Percentiles rank a stretch among this genome's conserved stretches.
Conservation (phyloP, 2,797 vertebrate genomes). For the Trematomus bernacchii region DNA sequence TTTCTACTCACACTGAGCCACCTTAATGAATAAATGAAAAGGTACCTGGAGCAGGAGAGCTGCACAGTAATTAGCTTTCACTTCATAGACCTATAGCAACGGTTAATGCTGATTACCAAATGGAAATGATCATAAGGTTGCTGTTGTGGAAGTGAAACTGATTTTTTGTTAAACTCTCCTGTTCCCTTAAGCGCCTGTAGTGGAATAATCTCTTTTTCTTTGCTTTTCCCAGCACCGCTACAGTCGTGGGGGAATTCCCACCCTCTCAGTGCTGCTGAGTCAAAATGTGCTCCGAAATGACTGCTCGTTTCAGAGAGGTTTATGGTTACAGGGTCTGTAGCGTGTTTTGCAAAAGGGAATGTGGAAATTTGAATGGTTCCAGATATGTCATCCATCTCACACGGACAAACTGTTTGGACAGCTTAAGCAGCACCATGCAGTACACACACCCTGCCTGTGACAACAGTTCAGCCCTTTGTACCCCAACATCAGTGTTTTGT, state of each 20-base stretch:
- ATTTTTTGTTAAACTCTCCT: conserved; percentile 17
- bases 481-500: conserved; percentile 41
- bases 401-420: conserved; percentile 72
- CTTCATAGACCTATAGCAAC: conserved; percentile 42
- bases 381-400: conserved; percentile 66
- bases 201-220: conserved; percentile 20
- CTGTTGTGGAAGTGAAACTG: conserved; percentile 39
- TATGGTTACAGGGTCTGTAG: conserved; percentile 51
- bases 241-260: conserved; percentile 63
- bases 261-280: conserved; percentile 54
- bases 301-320: conserved; percentile 53
- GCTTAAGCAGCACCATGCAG: conserved; percentile 50
- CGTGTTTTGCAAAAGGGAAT: conserved; percentile 63
- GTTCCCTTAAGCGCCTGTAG: conserved; percentile 22
- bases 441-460: conserved; percentile 31
- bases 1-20: conserved; percentile 54
- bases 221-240: conserved; percentile 29
- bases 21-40: conserved; percentile 83
- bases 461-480: conserved; percentile 44
- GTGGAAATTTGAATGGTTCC: conserved; percentile 59
- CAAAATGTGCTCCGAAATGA: conserved; percentile 52
- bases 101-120: conserved; percentile 31
- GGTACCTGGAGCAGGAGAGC: conserved; percentile 48
- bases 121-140: conserved; percentile 23
- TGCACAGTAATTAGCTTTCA: conserved; percentile 62